A percentile compares a stretch with the other conserved stretches of the same genome.
These are phyloP conservation scores for Eutolmus rufibarbis DNA, from an alignment of 2,888 invertebrate species.

Conservation along the genomic window DNA sequence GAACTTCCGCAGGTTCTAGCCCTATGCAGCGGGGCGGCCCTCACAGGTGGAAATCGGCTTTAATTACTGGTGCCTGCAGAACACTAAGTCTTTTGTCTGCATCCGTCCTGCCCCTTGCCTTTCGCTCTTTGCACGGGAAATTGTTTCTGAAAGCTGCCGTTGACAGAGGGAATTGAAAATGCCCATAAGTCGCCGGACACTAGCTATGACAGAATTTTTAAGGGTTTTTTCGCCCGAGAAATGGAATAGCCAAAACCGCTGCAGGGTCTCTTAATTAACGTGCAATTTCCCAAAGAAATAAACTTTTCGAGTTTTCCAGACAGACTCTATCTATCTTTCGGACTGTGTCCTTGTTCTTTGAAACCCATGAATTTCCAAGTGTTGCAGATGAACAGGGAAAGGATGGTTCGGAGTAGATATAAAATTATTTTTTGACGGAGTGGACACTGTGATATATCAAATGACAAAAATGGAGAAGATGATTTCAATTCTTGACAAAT, in stretches of 20 bases:
- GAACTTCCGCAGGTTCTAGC: constrained; percentile 4
- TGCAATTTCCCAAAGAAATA: neutral
- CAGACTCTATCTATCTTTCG: neutral
- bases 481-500: neutral
- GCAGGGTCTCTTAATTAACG: neutral
- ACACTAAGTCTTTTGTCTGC: neutral
- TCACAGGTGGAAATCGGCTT: constrained; percentile 22
- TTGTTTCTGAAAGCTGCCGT: constrained; percentile 7
- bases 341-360: neutral
- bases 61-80: constrained; percentile 10
- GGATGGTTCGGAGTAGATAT: neutral
- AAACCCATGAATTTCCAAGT: neutral
- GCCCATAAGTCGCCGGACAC: neutral
- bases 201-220: neutral
- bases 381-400: neutral
- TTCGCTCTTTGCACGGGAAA: neutral
- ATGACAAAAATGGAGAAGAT: neutral
- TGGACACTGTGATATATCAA: neutral
- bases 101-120: neutral
- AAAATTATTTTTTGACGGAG: neutral
- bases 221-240: neutral
- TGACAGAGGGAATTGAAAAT: neutral
- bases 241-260: neutral
- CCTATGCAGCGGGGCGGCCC: neutral
- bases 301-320: neutral